Percentiles rank a stretch among this genome's conserved stretches.
Evolutionary conservation across 35 echinoderm and acorn worm genomes (phyloP).

Genomic region (Apostichopus californicus): DNA sequence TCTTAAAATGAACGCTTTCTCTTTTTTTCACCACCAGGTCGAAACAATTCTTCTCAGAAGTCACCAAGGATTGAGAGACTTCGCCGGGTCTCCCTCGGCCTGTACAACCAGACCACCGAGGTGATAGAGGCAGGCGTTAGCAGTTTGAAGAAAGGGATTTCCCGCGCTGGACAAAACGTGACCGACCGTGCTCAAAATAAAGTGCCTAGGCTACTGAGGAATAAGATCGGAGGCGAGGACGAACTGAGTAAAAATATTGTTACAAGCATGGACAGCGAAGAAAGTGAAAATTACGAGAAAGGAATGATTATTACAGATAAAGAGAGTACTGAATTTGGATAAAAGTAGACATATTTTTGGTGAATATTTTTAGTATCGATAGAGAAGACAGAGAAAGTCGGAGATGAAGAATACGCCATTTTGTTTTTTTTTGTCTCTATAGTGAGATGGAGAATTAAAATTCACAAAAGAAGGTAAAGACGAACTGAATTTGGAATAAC

Average conservation of each 20-base stretch:
- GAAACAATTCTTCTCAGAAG: constrained; percentile 5
- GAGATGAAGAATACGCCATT: no score
- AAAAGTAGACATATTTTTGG: neutral
- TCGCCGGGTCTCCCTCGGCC: constrained; percentile 33
- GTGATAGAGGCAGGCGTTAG: constrained; percentile 44
- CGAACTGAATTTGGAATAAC: no score
- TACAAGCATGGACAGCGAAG: constrained; percentile 46
- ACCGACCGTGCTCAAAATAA: constrained; percentile 36
- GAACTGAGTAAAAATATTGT: constrained; percentile 45
- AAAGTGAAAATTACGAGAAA: constrained; percentile 33
- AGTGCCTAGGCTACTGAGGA: constrained; percentile 40
- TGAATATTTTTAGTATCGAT: no score
- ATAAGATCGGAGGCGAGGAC: constrained; percentile 18
- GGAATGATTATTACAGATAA: constrained; percentile 13
- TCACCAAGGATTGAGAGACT: constrained; percentile 37
- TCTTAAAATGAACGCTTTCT: neutral
- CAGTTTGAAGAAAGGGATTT: constrained; percentile 43
- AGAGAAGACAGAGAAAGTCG: no score
- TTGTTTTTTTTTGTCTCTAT: no score
- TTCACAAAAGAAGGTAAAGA: no score
- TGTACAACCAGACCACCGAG: constrained; percentile 51
- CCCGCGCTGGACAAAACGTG: constrained; percentile 57
- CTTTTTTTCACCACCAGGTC: neutral
- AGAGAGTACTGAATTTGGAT: constrained; percentile 43
- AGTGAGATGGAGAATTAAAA: no score